These are phyloP conservation scores for Gasterosteus nipponicus DNA, from an alignment of 2,113 vertebrate genomes.

Conservation along the genomic window DNA sequence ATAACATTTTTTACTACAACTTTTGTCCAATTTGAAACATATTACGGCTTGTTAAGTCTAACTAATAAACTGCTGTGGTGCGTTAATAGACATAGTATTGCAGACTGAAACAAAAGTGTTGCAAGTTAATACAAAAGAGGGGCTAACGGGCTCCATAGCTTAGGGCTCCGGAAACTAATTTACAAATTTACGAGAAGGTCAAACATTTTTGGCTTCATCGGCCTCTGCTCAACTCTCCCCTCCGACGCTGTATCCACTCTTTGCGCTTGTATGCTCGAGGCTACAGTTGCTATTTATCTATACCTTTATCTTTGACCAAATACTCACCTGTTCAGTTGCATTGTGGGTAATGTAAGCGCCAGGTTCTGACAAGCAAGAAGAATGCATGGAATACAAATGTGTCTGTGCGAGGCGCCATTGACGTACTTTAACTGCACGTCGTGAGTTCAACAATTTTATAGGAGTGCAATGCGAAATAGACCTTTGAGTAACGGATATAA, in stretches of 20 bases:
- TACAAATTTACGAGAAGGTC: not conserved
- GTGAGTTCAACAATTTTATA: not conserved
- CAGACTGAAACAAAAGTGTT: not conserved
- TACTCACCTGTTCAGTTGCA: constrained; percentile 9
- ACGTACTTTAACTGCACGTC: not conserved
- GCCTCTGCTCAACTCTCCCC: not conserved
- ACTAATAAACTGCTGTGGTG: too few species aligned
- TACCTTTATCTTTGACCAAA: not conserved
- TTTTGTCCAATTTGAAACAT: not conserved
- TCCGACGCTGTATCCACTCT: not conserved
- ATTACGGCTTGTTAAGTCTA: not conserved
- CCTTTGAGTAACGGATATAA: not conserved
- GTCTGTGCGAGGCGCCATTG: not conserved
- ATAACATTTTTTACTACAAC: not conserved
- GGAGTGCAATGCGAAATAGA: not conserved
- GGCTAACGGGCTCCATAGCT: not conserved
- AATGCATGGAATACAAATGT: not conserved
- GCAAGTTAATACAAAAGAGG: too few species aligned
- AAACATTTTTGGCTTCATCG: not conserved
- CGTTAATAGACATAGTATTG: not conserved
- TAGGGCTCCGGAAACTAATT: not conserved
- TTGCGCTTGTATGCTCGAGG: not conserved
- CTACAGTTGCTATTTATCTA: not conserved
- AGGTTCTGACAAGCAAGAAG: not conserved
- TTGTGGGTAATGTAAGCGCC: constrained; percentile 31